These are phyloP conservation scores for Siniperca undulata DNA, from an alignment of 2,797 vertebrate species.

Conservation along the genomic window DNA sequence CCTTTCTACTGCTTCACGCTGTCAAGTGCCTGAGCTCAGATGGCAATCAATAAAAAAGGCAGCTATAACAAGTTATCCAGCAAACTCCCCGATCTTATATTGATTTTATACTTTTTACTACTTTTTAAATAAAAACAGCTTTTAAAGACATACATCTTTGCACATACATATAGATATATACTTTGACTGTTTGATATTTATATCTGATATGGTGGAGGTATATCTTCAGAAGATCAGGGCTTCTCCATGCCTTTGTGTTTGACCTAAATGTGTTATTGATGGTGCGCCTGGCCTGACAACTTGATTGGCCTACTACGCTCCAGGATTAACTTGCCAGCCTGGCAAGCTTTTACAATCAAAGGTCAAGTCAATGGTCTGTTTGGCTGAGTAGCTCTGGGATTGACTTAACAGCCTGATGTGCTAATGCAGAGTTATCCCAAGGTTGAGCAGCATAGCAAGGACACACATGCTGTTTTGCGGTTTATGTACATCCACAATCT, in stretches of 20 bases:
- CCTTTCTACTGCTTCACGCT: constrained; percentile 71
- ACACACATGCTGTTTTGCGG: constrained; percentile 55
- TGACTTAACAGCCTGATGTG: constrained; percentile 80
- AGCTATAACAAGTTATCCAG: constrained; percentile 63
- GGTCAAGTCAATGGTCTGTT: constrained; percentile 77
- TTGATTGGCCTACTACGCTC: constrained; percentile 77
- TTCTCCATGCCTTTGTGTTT: constrained; percentile 59
- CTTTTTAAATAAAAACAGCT: not conserved
- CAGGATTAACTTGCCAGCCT: constrained; percentile 79
- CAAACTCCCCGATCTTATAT: constrained; percentile 49
- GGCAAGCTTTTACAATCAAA: constrained; percentile 81
- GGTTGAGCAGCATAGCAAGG: constrained; percentile 76
- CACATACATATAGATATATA: constrained; percentile 11
- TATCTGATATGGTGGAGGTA: constrained; percentile 27
- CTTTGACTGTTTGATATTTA: constrained; percentile 14
- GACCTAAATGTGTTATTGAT: constrained; percentile 80
- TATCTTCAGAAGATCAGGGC: constrained; percentile 35
- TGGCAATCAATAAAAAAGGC: constrained; percentile 73
- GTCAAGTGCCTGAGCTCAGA: constrained; percentile 71
- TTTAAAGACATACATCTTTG: constrained; percentile 10
- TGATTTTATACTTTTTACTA: constrained; percentile 39
- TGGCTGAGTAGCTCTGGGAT: constrained; percentile 81
- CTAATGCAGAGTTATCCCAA: constrained; percentile 82
- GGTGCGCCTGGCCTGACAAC: constrained; percentile 68
- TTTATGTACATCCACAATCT: constrained; percentile 52